Evolutionary conservation across 2,797 vertebrate species (phyloP).

Genomic region (Phalanger gymnotis): DNA sequence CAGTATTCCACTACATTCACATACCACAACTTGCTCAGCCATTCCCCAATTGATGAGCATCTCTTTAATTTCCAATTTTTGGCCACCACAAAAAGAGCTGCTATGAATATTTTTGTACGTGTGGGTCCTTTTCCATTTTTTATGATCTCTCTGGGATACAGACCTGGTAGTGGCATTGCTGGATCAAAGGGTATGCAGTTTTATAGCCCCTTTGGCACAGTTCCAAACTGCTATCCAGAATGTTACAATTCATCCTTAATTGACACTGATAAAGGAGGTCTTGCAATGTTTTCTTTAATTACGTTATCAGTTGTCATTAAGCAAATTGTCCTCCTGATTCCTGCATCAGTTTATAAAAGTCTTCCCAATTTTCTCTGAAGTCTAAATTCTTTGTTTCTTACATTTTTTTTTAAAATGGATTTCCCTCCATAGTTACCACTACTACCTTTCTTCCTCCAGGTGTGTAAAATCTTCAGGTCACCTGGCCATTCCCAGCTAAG

Average conservation of each 20-base stretch:
- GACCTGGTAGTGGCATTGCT: too few relatives aligned
- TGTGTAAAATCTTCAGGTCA: not conserved
- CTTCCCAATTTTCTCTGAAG: not conserved
- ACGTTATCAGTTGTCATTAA: not conserved
- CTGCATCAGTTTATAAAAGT: not conserved
- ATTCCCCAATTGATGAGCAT: too few relatives aligned
- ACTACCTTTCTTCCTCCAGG: not conserved
- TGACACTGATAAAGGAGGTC: not conserved
- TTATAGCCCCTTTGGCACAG: too few relatives aligned
- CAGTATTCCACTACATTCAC: too few relatives aligned
- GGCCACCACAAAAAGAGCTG: too few relatives aligned
- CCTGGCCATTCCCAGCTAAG: not conserved
- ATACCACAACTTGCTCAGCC: too few relatives aligned
- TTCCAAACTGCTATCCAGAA: too few relatives aligned
- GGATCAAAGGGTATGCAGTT: too few relatives aligned
- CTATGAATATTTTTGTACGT: too few relatives aligned
- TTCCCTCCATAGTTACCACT: not conserved
- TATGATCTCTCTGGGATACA: too few relatives aligned
- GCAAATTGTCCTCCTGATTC: not conserved
- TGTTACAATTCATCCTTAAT: not conserved
- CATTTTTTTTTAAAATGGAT: not conserved
- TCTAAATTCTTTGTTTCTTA: not conserved
- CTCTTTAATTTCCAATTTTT: too few relatives aligned
- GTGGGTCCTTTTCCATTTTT: too few relatives aligned
- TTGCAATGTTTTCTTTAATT: not conserved